A percentile compares a stretch with the other conserved stretches of the same genome.
Conservation (phyloP, 2,888 invertebrate genomes). For the Eupithecia subumbrata region DNA sequence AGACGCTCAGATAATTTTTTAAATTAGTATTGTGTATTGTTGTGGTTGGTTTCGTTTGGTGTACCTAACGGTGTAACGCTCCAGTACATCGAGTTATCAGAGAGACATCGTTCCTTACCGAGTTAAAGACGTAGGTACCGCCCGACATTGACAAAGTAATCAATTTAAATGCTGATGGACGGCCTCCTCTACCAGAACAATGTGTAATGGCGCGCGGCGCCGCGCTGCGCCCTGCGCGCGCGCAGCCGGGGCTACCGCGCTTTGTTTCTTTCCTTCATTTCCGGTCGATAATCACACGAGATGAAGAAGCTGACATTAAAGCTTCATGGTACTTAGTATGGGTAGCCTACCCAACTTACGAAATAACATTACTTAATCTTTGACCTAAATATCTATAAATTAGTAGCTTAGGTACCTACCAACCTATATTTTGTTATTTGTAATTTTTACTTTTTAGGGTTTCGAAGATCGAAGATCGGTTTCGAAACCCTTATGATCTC, state of each 20-base stretch:
- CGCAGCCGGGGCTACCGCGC: not conserved
- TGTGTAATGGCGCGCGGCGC: not conserved
- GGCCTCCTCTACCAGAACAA: not conserved
- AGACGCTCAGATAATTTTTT: too few species aligned
- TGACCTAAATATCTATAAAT: too few species aligned
- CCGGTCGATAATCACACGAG: slow-evolving; percentile 36
- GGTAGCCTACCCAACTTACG: too few species aligned
- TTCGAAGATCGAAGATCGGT: too few species aligned
- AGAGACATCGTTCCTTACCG: not conserved
- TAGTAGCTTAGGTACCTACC: too few species aligned
- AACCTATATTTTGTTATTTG: too few species aligned
- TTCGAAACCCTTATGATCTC: too few species aligned
- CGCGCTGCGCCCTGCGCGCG: not conserved
- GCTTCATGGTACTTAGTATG: not conserved
- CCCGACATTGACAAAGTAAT: not conserved
- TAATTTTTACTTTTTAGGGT: too few species aligned
- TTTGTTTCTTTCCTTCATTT: slow-evolving; percentile 44
- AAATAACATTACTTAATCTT: too few species aligned
- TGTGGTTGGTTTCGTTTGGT: not conserved
- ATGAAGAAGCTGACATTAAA: not conserved
- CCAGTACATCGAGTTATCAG: not conserved
- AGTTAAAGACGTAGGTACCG: not conserved
- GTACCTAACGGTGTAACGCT: too few species aligned
- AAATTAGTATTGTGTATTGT: too few species aligned
- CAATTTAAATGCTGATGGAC: not conserved